Evolutionary conservation across 2,797 vertebrate species (phyloP).

Genomic region (Notolepis coatsorum): DNA sequence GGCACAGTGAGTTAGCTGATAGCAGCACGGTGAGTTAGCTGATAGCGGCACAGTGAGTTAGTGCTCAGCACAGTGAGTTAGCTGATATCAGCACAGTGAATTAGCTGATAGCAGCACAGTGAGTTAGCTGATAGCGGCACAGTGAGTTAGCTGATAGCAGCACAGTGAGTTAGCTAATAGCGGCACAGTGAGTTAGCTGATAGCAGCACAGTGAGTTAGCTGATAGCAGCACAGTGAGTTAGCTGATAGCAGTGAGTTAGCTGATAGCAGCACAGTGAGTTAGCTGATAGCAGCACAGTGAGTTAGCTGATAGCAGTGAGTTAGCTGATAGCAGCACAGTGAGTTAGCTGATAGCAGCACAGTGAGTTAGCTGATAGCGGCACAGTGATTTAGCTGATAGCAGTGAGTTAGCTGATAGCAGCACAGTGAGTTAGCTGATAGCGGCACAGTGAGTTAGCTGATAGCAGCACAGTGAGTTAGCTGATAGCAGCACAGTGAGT

Average conservation of each 20-base stretch:
- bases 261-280: background rate
- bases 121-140: background rate
- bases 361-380: conserved; percentile 2
- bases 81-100: conserved; percentile 48
- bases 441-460: conserved; percentile 38
- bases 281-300: conserved; percentile 51
- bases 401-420: background rate
- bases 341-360: conserved; percentile 54
- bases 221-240: conserved; percentile 46
- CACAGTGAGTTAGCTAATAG: conserved; percentile 29
- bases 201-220: background rate
- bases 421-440: conserved; percentile 19
- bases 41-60: too few relatives aligned
- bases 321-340: background rate
- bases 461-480: too few relatives aligned
- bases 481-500: too few relatives aligned
- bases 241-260: background rate
- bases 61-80: too few relatives aligned
- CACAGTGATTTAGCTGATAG: too few relatives aligned
- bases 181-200: background rate
- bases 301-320: background rate
- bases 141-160: conserved; percentile 37
- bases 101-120: background rate
- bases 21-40: background rate
- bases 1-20: conserved; percentile 36